These are phyloP conservation scores for Artemia sp. DNA, from an alignment of 2,888 invertebrate species.

Conservation along the genomic window DNA sequence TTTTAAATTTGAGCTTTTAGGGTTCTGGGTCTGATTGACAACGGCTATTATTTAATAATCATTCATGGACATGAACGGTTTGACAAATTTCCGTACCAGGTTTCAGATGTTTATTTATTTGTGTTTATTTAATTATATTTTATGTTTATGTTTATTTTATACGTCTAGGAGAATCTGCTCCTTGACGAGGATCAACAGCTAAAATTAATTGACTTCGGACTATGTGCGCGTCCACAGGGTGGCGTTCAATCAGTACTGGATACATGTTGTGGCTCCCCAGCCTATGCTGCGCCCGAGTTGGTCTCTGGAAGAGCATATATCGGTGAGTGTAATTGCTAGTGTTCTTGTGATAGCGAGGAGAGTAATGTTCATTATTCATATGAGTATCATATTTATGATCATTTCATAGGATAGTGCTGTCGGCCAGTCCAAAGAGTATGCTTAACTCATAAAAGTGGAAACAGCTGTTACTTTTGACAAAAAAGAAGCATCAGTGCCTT, in stretches of 20 bases:
- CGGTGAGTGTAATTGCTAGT: constrained; percentile 29
- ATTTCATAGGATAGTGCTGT: no score
- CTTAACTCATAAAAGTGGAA: no score
- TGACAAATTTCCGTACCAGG: no score
- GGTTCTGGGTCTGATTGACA: no score
- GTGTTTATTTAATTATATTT: not conserved
- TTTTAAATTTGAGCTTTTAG: no score
- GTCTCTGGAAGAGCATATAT: constrained; percentile 41
- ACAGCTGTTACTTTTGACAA: no score
- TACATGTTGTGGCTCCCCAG: constrained; percentile 57
- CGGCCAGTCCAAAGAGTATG: no score
- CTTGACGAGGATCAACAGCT: constrained; percentile 53
- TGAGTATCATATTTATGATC: no score
- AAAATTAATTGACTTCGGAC: constrained; percentile 64
- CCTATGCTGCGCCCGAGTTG: constrained; percentile 55
- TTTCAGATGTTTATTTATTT: not conserved
- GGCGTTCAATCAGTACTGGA: constrained; percentile 45
- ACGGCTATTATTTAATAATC: not conserved
- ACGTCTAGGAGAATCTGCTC: constrained; percentile 52
- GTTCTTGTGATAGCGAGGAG: no score
- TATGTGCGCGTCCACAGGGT: constrained; percentile 52
- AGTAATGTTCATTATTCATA: no score
- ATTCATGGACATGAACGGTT: constrained; percentile 15
- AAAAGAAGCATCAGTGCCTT: no score
- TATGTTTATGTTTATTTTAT: constrained; percentile 21